Conservation (phyloP, 37 sponge, comb jelly and placozoan genomes). For the Dysidea cf. avara region DNA sequence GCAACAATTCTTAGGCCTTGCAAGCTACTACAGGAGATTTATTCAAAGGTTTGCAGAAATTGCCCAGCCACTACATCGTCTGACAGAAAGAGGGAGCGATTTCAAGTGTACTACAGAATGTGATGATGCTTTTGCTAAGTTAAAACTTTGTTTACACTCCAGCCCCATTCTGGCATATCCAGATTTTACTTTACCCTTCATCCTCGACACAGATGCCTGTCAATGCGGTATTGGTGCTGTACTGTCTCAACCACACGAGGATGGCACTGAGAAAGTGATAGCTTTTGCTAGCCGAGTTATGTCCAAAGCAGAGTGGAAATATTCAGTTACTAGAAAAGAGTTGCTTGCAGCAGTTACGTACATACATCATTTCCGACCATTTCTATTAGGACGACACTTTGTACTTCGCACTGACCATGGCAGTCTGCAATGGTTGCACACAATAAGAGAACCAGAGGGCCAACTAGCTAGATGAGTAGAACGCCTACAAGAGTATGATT, state of each 20-base stretch:
- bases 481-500: conserved; percentile 5
- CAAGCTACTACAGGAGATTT: conserved; percentile 8
- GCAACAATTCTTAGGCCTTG: conserved; percentile 5
- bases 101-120: conserved; percentile 2
- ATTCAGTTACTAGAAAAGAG: neutral
- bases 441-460: neutral
- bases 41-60: neutral
- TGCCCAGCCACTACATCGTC: conserved; percentile 9
- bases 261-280: neutral
- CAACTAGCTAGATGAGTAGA: conserved; percentile 10
- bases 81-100: neutral
- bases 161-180: conserved; percentile 8
- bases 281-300: neutral
- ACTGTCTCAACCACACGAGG: neutral
- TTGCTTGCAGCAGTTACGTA: conserved; percentile 3
- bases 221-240: neutral
- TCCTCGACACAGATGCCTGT: conserved; percentile 18
- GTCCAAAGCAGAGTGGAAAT: neutral
- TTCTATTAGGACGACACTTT: neutral
- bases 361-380: neutral
- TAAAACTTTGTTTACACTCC: neutral
- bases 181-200: neutral
- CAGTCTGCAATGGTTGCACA: neutral
- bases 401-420: neutral
- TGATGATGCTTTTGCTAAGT: neutral